A percentile compares a stretch with the other conserved stretches of the same genome.
phyloP scores from a whole-genome alignment of 1,140 invertebrate species.

The Trigoniulus corallinus region DNA sequence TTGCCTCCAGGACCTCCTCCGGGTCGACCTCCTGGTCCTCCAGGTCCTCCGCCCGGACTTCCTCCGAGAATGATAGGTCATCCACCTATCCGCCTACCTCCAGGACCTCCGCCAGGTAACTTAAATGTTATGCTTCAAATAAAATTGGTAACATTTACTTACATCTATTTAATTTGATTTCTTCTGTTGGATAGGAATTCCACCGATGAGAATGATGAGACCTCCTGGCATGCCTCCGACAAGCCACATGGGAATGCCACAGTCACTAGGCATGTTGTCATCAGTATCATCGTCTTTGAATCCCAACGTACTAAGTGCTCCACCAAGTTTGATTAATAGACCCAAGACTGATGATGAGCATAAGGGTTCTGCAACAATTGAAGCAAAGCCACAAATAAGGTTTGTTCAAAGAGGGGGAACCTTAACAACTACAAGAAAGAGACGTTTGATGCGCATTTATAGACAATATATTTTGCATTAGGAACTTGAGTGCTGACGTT shows the following conservation, averaged over 20 bases:
- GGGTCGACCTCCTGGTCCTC: constrained; percentile 28
- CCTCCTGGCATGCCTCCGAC: constrained; percentile 37
- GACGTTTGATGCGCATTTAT: not conserved
- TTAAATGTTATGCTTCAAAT: constrained; percentile 13
- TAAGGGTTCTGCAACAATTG: constrained; percentile 62
- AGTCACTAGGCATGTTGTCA: constrained; percentile 18
- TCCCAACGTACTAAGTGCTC: constrained; percentile 60
- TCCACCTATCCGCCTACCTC: constrained; percentile 28
- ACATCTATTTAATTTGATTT: not conserved
- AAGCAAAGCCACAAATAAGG: constrained; percentile 83
- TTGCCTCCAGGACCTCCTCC: constrained; percentile 5
- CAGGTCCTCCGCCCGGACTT: constrained; percentile 33
- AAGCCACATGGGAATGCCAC: constrained; percentile 18
- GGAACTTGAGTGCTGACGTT: constrained; percentile 84
- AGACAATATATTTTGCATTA: constrained; percentile 14
- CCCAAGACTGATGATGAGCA: constrained; percentile 15
- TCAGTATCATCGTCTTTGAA: constrained; percentile 28
- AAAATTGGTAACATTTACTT: not conserved
- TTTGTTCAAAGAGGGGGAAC: not conserved
- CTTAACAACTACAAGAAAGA: too few relatives aligned
- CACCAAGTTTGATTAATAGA: constrained; percentile 56
- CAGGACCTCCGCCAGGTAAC: constrained; percentile 47
- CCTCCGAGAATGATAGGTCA: constrained; percentile 28
- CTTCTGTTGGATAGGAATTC: constrained; percentile 22
- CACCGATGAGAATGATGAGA: constrained; percentile 34